Conservation (phyloP, 2,888 invertebrate species). For the Melanchra persicariae region DNA sequence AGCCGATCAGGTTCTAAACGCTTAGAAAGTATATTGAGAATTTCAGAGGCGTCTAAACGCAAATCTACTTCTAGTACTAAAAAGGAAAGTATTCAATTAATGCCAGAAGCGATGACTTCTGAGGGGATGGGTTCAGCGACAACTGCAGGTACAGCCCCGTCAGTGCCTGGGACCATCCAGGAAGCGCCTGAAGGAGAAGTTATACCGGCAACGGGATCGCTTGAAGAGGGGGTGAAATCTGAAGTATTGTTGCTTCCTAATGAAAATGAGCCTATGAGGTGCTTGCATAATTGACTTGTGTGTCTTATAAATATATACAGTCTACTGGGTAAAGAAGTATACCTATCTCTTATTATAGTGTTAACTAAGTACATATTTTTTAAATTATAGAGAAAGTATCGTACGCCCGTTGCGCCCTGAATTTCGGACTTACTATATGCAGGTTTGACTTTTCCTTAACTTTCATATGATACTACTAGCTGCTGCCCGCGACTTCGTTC, state of each 20-base stretch:
- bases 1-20: slow-evolving; percentile 41
- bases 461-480: too few relatives aligned
- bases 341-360: neutral
- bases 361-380: neutral
- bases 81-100: slow-evolving; percentile 51
- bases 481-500: too few relatives aligned
- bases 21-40: slow-evolving; percentile 37
- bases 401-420: neutral
- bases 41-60: slow-evolving; percentile 30
- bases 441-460: slow-evolving; percentile 71
- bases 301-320: neutral
- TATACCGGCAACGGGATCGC: neutral
- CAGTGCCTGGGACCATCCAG: slow-evolving; percentile 4
- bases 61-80: slow-evolving; percentile 19
- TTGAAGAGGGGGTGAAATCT: neutral
- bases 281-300: neutral
- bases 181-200: slow-evolving; percentile 2
- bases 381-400: slow-evolving; percentile 24
- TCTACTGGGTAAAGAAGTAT: neutral
- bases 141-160: neutral
- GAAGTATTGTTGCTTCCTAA: slow-evolving; percentile 18
- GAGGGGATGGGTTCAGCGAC: neutral
- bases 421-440: slow-evolving; percentile 84
- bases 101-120: neutral
- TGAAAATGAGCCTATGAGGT: slow-evolving; percentile 11